Percentiles rank a stretch among this genome's conserved stretches.
Evolutionary conservation across 2,888 invertebrate species (phyloP).

Genomic region (Idaea biselata): DNA sequence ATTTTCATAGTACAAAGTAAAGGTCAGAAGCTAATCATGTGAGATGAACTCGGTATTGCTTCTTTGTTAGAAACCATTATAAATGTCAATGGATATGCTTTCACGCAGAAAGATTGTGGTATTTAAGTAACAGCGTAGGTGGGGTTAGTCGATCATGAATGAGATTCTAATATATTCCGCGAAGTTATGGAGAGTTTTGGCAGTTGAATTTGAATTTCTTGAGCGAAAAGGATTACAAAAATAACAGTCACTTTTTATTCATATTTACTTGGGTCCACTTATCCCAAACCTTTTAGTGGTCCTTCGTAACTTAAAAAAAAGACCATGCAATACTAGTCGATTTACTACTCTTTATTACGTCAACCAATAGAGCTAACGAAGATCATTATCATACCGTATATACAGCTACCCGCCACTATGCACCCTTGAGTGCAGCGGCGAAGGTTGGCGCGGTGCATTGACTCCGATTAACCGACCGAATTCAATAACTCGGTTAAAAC

Average conservation of each 20-base stretch:
- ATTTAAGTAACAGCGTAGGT: slow-evolving; percentile 21
- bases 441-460: slow-evolving; percentile 77
- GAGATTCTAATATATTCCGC: slow-evolving; percentile 1
- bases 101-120: slow-evolving; percentile 23
- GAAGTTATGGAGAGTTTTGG: not conserved
- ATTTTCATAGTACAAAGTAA: slow-evolving; percentile 3
- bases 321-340: slow-evolving; percentile 23
- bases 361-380: slow-evolving; percentile 62
- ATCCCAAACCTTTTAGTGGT: slow-evolving; percentile 13
- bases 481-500: slow-evolving; percentile 32
- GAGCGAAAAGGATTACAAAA: slow-evolving; percentile 6
- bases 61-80: slow-evolving; percentile 14
- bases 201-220: not conserved
- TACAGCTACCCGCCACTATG: slow-evolving; percentile 61
- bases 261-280: slow-evolving; percentile 16
- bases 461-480: slow-evolving; percentile 60
- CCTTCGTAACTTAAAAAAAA: slow-evolving; percentile 20
- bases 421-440: slow-evolving; percentile 77
- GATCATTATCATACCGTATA: slow-evolving; percentile 68
- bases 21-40: slow-evolving; percentile 14
- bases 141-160: slow-evolving; percentile 10
- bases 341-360: slow-evolving; percentile 39
- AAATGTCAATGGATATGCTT: slow-evolving; percentile 25
- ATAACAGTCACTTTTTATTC: slow-evolving; percentile 6
- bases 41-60: slow-evolving; percentile 14